phyloP scores from a whole-genome alignment of 2,113 vertebrate species.

The Nibea coibor region DNA sequence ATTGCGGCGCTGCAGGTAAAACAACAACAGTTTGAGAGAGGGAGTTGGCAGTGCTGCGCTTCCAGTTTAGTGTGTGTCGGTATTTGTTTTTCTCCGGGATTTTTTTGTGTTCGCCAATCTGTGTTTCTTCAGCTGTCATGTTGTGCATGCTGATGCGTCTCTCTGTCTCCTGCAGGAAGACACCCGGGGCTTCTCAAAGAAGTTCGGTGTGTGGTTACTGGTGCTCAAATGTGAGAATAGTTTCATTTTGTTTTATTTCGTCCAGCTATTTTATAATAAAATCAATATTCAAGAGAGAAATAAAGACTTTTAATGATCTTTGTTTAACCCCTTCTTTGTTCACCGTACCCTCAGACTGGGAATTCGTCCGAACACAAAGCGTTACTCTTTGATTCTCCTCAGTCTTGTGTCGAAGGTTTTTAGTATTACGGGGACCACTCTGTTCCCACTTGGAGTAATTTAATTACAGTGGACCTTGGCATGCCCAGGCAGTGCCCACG shows the following conservation, averaged over 20 bases:
- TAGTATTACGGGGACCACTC: conserved; percentile 56
- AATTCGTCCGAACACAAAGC: conserved; percentile 6
- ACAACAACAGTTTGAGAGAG: conserved; percentile 12
- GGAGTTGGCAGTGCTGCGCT: conserved; percentile 15
- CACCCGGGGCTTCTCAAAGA: conserved; percentile 20
- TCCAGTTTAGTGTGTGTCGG: conserved; percentile 6
- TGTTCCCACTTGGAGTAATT: conserved; percentile 81
- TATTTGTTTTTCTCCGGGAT: conserved; percentile 42
- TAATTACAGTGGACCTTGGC: conserved; percentile 85
- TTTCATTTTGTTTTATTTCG: background rate
- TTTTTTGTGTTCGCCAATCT: conserved; percentile 47
- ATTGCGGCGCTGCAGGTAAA: background rate
- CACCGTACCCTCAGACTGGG: background rate
- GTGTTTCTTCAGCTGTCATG: conserved; percentile 33
- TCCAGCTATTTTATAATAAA: background rate
- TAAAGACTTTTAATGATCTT: background rate
- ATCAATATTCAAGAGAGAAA: background rate
- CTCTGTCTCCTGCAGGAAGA: conserved; percentile 33
- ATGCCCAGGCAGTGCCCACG: conserved; percentile 75
- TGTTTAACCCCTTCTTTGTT: background rate
- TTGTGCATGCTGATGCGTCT: conserved; percentile 57
- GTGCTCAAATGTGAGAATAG: background rate
- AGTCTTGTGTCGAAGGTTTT: conserved; percentile 45
- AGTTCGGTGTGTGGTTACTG: background rate
- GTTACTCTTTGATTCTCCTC: conserved; percentile 28